phyloP scores from a whole-genome alignment of 2,113 vertebrate species.

The Jacana jacana region DNA sequence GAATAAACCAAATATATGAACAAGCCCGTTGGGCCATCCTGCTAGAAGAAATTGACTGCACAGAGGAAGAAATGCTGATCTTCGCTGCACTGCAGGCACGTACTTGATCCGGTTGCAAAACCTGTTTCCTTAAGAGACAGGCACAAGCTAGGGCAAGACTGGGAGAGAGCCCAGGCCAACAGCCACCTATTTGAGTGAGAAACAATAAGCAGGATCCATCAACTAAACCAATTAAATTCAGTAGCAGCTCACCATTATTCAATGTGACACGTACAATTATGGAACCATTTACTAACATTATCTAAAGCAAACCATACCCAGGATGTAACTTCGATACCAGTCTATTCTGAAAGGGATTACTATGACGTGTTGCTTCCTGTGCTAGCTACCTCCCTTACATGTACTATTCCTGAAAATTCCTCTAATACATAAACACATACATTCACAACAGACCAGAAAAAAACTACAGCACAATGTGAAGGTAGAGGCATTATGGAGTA shows the following conservation, averaged over 20 bases:
- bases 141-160: constrained; percentile 58
- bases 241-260: background rate
- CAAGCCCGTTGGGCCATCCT: constrained; percentile 95
- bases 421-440: background rate
- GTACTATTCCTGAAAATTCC: background rate
- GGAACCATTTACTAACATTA: background rate
- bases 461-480: background rate
- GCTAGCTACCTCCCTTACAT: background rate
- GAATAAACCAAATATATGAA: constrained; percentile 96
- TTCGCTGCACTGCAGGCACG: constrained; percentile 94
- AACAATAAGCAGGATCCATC: background rate
- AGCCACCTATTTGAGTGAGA: background rate
- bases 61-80: constrained; percentile 97
- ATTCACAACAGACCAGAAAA: background rate
- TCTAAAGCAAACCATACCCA: background rate
- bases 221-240: background rate
- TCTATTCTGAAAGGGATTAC: background rate
- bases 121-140: background rate
- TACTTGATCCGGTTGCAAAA: constrained; percentile 7
- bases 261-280: background rate
- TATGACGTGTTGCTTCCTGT: background rate
- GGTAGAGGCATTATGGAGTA: background rate
- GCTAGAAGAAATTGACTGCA: constrained; percentile 95
- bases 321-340: background rate
- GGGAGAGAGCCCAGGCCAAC: background rate